A percentile compares a stretch with the other conserved stretches of the same genome.
Conservation (phyloP, 2,888 invertebrate genomes). For the Acrobasis suavella region DNA sequence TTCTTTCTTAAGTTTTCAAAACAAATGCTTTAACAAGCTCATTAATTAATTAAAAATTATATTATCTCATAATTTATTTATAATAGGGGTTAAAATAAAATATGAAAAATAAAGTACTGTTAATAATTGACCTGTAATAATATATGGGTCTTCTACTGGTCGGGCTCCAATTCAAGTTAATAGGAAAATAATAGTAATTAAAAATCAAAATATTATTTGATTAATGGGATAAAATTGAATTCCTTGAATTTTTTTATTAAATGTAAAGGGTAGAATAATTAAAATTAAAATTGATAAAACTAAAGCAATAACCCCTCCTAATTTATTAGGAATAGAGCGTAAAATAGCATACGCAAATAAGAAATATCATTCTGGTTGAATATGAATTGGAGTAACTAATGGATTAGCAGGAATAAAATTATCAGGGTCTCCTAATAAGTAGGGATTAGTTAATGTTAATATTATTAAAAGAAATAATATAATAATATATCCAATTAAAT, state of each 20-base stretch:
- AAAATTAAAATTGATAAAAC: slow-evolving; percentile 86
- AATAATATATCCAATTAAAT: slow-evolving; percentile 83
- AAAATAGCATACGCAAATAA: slow-evolving; percentile 91
- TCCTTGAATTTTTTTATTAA: slow-evolving; percentile 81
- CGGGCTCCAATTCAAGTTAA: slow-evolving; percentile 88
- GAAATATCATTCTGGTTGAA: slow-evolving; percentile 94
- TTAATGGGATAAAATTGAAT: slow-evolving; percentile 84
- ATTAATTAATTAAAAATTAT: no score
- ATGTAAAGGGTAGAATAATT: slow-evolving; percentile 81
- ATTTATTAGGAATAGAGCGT: slow-evolving; percentile 90
- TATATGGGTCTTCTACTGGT: slow-evolving; percentile 86
- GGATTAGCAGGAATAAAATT: slow-evolving; percentile 88
- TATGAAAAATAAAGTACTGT: no score
- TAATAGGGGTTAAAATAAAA: no score
- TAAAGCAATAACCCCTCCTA: slow-evolving; percentile 88
- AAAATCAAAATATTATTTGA: slow-evolving; percentile 83
- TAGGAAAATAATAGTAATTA: slow-evolving; percentile 80
- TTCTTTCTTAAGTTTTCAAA: no score
- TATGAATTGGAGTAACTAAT: slow-evolving; percentile 87
- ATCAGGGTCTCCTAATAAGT: slow-evolving; percentile 86
- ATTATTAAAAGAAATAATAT: slow-evolving; percentile 77
- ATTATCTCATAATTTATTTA: no score
- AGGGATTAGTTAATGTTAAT: slow-evolving; percentile 80
- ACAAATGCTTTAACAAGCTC: no score
- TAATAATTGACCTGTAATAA: slow-evolving; percentile 83